Conservation (phyloP, 2,113 vertebrate genomes). For the Pseudopipra pipra region DNA sequence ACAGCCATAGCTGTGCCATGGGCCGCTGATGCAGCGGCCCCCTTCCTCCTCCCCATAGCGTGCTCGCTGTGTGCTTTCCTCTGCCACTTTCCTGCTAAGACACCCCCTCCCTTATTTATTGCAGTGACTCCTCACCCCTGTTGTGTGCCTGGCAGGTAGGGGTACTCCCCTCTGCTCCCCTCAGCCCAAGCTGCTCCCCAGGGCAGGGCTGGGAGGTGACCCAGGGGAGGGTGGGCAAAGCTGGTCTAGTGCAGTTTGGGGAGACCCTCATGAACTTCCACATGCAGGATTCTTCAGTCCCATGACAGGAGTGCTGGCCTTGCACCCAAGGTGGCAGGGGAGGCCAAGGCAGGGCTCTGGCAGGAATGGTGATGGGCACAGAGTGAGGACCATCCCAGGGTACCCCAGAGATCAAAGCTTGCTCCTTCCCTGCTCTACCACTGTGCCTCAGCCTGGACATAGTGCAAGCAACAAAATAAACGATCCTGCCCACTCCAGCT, state of each 20-base stretch:
- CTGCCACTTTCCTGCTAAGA: background rate
- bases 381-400: background rate
- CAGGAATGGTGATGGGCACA: background rate
- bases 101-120: conserved; percentile 28
- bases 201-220: background rate
- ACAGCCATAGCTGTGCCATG: background rate
- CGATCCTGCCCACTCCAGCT: background rate
- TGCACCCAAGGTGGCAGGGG: background rate
- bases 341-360: background rate
- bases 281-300: background rate
- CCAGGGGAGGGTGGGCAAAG: background rate
- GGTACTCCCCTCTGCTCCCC: too few relatives aligned
- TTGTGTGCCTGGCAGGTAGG: background rate
- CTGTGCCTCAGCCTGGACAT: conserved; percentile 24
- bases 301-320: background rate
- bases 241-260: fast-evolving
- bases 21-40: background rate
- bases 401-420: background rate
- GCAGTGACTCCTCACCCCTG: background rate
- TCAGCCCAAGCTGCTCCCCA: background rate
- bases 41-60: background rate
- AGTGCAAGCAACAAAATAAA: conserved; percentile 51
- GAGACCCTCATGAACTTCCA: background rate
- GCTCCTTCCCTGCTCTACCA: conserved; percentile 13
- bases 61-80: background rate